phyloP scores from a whole-genome alignment of 2,888 invertebrate species.

The Hydriomena furcata region DNA sequence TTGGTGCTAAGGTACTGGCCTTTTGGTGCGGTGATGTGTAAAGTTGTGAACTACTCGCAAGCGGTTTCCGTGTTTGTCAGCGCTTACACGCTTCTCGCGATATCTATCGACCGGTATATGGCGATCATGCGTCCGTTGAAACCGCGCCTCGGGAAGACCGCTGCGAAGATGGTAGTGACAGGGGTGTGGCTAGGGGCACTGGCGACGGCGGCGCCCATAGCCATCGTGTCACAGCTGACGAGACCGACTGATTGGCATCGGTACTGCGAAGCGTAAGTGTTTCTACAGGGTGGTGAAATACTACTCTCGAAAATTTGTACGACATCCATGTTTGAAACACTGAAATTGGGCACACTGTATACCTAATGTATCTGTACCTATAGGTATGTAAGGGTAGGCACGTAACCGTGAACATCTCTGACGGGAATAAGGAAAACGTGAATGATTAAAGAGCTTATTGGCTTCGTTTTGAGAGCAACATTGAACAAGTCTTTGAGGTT shows the following conservation, averaged over 20 bases:
- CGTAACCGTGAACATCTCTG: no score
- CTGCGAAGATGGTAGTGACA: constrained; percentile 87
- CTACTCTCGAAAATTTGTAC: no score
- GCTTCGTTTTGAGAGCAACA: no score
- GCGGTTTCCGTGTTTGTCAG: constrained; percentile 92
- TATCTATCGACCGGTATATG: constrained; percentile 95
- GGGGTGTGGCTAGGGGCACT: constrained; percentile 90
- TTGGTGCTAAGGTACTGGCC: constrained; percentile 94
- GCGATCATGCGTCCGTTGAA: constrained; percentile 95
- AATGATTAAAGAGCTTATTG: no score
- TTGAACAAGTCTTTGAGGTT: background rate
- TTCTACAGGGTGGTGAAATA: no score
- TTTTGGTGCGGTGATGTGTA: constrained; percentile 92
- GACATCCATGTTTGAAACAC: no score
- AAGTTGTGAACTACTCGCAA: constrained; percentile 92
- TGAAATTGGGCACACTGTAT: no score
- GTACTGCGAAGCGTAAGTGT: constrained; percentile 86
- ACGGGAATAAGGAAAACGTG: no score
- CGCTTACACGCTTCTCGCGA: constrained; percentile 95
- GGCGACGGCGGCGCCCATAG: constrained; percentile 91
- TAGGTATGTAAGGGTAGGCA: no score
- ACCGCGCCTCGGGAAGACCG: constrained; percentile 89
- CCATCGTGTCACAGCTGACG: constrained; percentile 87
- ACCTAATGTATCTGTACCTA: no score
- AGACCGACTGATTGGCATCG: constrained; percentile 86